Percentiles rank a stretch among this genome's conserved stretches.
Evolutionary conservation across 2,797 vertebrate genomes (phyloP).

Genomic region (Florisuga fusca): DNA sequence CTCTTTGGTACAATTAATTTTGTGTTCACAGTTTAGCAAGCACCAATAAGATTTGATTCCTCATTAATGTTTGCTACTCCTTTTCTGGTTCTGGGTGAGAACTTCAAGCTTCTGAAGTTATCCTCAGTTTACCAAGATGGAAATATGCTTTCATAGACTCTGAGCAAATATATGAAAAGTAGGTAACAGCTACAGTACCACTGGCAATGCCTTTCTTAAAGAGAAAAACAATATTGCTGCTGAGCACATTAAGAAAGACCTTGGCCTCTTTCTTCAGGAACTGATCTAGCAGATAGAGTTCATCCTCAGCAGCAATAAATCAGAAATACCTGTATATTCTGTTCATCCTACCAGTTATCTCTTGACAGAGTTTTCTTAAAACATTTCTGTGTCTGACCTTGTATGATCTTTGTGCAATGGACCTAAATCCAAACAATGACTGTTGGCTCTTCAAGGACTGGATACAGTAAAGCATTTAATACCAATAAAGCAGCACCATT

Average conservation of each 20-base stretch:
- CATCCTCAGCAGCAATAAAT: background rate
- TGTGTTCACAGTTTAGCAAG: background rate
- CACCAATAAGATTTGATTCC: background rate
- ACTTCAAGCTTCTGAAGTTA: background rate
- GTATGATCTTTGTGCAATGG: background rate
- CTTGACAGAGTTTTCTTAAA: background rate
- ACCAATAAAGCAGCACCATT: background rate
- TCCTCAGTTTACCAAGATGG: background rate
- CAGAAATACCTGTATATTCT: background rate
- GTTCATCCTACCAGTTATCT: background rate
- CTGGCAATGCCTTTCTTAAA: background rate
- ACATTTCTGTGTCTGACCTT: background rate
- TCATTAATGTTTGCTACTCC: background rate
- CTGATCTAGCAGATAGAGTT: background rate
- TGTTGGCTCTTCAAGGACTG: background rate
- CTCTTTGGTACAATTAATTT: background rate
- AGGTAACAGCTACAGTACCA: background rate
- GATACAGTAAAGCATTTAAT: background rate
- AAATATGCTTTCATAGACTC: background rate
- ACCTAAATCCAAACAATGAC: background rate
- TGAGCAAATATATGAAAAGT: background rate
- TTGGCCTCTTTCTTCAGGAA: background rate
- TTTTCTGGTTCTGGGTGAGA: background rate
- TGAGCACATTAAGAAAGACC: background rate
- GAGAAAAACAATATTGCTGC: background rate